Percentiles rank a stretch among this genome's conserved stretches.
phyloP scores from a whole-genome alignment of 2,797 vertebrate species.

The Acanthurus lineatus region DNA sequence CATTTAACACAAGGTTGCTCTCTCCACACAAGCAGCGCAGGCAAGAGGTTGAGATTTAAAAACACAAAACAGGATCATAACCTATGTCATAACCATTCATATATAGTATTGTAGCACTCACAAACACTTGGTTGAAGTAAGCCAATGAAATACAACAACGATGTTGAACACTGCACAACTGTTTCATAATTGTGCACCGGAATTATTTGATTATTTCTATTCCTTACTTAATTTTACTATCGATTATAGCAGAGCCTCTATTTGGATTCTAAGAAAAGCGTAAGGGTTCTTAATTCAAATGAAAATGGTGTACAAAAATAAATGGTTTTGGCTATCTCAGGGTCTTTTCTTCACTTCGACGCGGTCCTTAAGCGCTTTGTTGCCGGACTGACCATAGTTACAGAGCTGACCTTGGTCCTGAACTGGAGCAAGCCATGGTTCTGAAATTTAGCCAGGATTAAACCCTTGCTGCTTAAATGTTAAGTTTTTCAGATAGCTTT shows the following conservation, averaged over 20 bases:
- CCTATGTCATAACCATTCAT: neutral
- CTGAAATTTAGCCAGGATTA: constrained; percentile 18
- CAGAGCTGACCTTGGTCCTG: constrained; percentile 41
- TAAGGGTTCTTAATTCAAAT: neutral
- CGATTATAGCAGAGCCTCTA: neutral
- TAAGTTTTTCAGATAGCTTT: neutral
- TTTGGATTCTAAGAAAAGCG: neutral
- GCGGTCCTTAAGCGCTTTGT: neutral
- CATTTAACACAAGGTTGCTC: neutral
- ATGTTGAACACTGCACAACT: neutral
- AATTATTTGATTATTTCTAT: neutral
- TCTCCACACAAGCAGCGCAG: neutral
- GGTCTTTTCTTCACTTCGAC: neutral
- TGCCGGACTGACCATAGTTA: neutral
- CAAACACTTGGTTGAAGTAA: neutral
- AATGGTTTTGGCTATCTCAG: too few species aligned
- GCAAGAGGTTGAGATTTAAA: neutral
- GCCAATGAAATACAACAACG: neutral
- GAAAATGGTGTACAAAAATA: too few species aligned
- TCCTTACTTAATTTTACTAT: neutral
- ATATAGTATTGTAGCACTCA: neutral
- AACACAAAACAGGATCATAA: neutral
- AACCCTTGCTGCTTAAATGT: neutral
- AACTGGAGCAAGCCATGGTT: constrained; percentile 42
- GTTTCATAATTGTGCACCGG: neutral